phyloP scores from a whole-genome alignment of 2,888 invertebrate species.

The Sylvicola cinctus region DNA sequence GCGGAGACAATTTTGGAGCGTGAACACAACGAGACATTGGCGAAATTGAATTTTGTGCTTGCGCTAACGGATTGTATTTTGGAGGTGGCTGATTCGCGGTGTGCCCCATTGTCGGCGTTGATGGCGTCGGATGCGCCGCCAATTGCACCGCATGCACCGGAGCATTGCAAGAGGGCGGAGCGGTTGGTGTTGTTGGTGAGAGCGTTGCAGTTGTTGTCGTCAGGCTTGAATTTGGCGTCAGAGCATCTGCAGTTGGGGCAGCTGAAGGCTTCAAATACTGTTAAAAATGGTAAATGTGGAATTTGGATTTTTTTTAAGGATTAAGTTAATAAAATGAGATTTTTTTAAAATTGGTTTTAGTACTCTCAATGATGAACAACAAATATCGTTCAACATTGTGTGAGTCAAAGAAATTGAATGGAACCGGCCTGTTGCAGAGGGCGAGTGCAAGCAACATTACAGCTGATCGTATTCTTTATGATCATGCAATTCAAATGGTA shows the following conservation, averaged over 20 bases:
- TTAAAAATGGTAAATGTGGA: constrained; percentile 58
- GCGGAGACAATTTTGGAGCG: constrained; percentile 91
- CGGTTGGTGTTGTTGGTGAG: constrained; percentile 28
- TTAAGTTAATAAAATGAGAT: constrained; percentile 1
- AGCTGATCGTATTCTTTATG: constrained; percentile 91
- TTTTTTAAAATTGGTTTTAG: constrained; percentile 25
- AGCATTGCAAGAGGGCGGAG: constrained; percentile 25
- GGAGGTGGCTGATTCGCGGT: constrained; percentile 65
- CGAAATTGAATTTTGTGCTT: constrained; percentile 90
- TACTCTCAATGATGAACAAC: constrained; percentile 73
- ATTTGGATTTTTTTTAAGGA: background rate
- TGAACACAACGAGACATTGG: constrained; percentile 91
- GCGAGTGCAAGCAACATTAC: constrained; percentile 55
- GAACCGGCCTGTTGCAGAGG: constrained; percentile 44
- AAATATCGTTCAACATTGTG: constrained; percentile 77
- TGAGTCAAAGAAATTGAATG: constrained; percentile 75
- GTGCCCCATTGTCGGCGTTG: constrained; percentile 49
- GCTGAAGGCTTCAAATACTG: constrained; percentile 77
- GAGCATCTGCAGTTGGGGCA: constrained; percentile 66
- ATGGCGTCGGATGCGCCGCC: constrained; percentile 25
- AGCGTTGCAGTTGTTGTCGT: constrained; percentile 82
- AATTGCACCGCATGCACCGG: constrained; percentile 26
- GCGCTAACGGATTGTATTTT: constrained; percentile 88
- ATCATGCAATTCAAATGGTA: constrained; percentile 95
- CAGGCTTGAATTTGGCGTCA: constrained; percentile 79